A percentile compares a stretch with the other conserved stretches of the same genome.
Evolutionary conservation across 2,888 invertebrate genomes (phyloP).

Genomic region (Leucophenga montana): DNA sequence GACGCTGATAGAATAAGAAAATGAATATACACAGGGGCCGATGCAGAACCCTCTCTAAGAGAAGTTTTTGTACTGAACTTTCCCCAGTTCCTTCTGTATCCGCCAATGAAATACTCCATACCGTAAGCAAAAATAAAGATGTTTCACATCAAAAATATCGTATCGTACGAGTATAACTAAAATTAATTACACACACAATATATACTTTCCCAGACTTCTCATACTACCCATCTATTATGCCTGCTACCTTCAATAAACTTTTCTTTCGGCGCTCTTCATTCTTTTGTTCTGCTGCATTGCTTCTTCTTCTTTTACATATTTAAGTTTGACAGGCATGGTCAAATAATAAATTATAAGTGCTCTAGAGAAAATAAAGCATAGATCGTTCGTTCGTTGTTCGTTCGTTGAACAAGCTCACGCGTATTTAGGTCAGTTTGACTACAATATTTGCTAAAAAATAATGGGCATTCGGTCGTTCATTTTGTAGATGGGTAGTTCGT

Average conservation of each 20-base stretch:
- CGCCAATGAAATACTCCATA: no score
- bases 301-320: conserved; percentile 11
- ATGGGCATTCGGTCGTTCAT: not conserved
- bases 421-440: conserved; percentile 22
- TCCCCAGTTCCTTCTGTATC: no score
- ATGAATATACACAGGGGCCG: no score
- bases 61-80: no score
- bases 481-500: not conserved
- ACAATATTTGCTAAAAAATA: conserved; percentile 12
- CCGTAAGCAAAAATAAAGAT: no score
- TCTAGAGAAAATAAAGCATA: conserved; percentile 3
- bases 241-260: not conserved
- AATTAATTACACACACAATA: no score
- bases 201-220: not conserved
- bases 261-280: not conserved
- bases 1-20: no score
- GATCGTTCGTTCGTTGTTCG: not conserved
- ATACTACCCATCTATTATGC: not conserved
- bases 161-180: no score
- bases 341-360: conserved; percentile 24
- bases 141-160: no score
- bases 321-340: conserved; percentile 24
- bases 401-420: conserved; percentile 6
- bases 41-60: no score
- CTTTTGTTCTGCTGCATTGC: not conserved